These are phyloP conservation scores for Dendrocincla fuliginosa DNA, from an alignment of 2,797 vertebrate genomes.

Conservation along the genomic window DNA sequence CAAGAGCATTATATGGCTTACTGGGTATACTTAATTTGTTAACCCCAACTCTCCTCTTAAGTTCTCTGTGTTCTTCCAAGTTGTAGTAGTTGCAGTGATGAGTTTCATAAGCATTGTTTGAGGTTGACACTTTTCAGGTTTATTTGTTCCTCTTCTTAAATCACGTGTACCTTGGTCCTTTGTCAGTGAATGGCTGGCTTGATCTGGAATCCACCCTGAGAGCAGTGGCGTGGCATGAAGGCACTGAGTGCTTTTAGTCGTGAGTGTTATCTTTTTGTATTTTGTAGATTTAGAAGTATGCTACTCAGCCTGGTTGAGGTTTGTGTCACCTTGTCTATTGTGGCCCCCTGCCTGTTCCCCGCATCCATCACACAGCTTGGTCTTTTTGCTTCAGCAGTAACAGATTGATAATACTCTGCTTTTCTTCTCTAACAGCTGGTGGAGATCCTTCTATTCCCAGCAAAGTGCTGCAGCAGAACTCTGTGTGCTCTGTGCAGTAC, in stretches of 20 bases:
- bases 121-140: not conserved
- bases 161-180: rapidly evolving
- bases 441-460: not conserved
- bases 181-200: not conserved
- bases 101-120: not conserved
- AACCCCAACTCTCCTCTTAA: not conserved
- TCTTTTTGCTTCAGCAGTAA: not conserved
- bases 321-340: not conserved
- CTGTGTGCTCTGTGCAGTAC: not conserved
- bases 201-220: not conserved
- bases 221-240: not conserved
- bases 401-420: not conserved
- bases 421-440: not conserved
- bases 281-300: not conserved
- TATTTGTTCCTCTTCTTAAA: not conserved
- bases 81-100: not conserved
- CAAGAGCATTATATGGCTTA: not conserved
- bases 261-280: not conserved
- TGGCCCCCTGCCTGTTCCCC: not conserved
- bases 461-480: not conserved
- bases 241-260: not conserved
- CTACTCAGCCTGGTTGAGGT: not conserved
- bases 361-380: not conserved
- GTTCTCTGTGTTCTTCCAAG: not conserved
- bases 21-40: not conserved